Evolutionary conservation across 2,113 vertebrate genomes (phyloP).

Genomic region (Malaclemys terrapin): DNA sequence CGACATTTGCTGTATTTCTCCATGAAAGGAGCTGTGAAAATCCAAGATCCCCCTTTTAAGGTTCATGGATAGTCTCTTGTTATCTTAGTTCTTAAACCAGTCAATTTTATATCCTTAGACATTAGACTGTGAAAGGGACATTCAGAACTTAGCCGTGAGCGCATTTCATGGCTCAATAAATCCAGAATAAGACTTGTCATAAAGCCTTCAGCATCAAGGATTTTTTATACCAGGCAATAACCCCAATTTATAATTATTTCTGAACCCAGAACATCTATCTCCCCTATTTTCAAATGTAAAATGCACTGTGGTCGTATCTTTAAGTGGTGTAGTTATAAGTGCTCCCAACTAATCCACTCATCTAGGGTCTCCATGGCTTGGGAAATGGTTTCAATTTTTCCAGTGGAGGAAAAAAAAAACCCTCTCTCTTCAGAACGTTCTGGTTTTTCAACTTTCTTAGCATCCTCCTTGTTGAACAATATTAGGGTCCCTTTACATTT

Average conservation of each 20-base stretch:
- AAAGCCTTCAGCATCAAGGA: conserved; percentile 13
- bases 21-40: background rate
- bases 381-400: background rate
- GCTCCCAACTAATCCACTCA: background rate
- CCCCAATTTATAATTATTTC: background rate
- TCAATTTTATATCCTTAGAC: fast-evolving
- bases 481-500: conserved; percentile 9
- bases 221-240: background rate
- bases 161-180: background rate
- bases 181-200: background rate
- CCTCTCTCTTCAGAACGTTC: background rate
- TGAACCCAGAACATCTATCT: conserved; percentile 2
- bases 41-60: background rate
- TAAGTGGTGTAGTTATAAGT: conserved; percentile 18
- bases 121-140: fast-evolving
- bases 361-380: background rate
- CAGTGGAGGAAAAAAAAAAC: background rate
- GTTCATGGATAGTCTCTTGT: background rate
- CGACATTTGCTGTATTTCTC: background rate
- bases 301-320: background rate
- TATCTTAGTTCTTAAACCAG: background rate
- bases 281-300: background rate
- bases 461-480: background rate
- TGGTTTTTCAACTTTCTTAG: background rate
- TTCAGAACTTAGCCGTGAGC: background rate